phyloP scores from a whole-genome alignment of 2,797 vertebrate species.

The Catamblyrhynchus diadema region DNA sequence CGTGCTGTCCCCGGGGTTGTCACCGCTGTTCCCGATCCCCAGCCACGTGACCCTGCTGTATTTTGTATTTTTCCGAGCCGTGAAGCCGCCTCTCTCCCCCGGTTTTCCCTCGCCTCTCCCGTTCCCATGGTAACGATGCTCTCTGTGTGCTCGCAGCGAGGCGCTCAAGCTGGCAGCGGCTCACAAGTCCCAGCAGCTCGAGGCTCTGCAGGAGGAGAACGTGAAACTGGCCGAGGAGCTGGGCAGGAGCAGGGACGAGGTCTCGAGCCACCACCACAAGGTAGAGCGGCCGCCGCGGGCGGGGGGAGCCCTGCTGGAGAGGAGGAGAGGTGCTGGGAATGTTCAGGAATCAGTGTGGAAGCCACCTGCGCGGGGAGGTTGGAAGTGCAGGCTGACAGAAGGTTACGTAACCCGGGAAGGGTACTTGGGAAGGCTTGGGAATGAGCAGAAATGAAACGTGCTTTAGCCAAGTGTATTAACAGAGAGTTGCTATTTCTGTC shows the following conservation, averaged over 20 bases:
- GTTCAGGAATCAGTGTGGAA: background rate
- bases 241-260: slow-evolving; percentile 79
- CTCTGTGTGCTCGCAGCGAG: slow-evolving; percentile 82
- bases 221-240: slow-evolving; percentile 84
- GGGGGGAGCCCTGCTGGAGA: background rate
- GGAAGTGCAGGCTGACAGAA: background rate
- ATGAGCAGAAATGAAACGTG: background rate
- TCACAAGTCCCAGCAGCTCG: slow-evolving; percentile 84
- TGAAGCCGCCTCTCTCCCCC: slow-evolving; percentile 76
- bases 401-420: background rate
- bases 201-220: slow-evolving; percentile 86
- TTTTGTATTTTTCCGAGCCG: slow-evolving; percentile 72
- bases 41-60: slow-evolving; percentile 56
- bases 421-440: background rate
- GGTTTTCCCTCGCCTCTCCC: slow-evolving; percentile 71
- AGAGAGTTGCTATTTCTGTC: background rate
- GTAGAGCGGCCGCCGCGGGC: slow-evolving; percentile 52
- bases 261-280: slow-evolving; percentile 80
- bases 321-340: background rate
- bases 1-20: background rate
- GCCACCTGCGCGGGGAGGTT: slow-evolving; percentile 17
- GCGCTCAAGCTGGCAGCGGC: slow-evolving; percentile 86
- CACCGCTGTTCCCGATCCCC: background rate
- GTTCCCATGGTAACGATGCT: slow-evolving; percentile 82
- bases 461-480: background rate